Conservation (phyloP, 2,888 invertebrate species). For the Cheilosia scutellata region DNA sequence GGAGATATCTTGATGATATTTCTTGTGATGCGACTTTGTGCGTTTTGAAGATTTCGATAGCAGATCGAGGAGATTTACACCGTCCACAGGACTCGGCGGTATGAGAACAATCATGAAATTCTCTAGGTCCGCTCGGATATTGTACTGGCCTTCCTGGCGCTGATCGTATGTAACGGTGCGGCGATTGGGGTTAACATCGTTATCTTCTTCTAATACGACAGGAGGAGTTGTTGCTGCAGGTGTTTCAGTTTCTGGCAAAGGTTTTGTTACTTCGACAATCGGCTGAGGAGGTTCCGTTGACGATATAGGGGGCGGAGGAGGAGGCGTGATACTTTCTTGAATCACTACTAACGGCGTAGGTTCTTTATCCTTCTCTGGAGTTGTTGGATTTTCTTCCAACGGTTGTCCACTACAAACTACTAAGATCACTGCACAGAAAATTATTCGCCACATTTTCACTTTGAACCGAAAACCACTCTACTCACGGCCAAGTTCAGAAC, state of each 20-base stretch:
- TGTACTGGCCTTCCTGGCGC: slow-evolving; percentile 90
- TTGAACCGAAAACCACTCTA: slow-evolving; percentile 46
- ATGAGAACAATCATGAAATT: slow-evolving; percentile 90
- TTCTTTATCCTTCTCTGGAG: slow-evolving; percentile 59
- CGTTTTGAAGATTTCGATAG: slow-evolving; percentile 80
- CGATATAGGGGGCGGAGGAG: not conserved
- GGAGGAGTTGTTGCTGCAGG: slow-evolving; percentile 2
- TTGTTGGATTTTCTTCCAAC: slow-evolving; percentile 52
- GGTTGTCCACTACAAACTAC: slow-evolving; percentile 40
- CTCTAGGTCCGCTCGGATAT: slow-evolving; percentile 90
- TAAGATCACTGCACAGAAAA: slow-evolving; percentile 70
- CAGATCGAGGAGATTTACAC: slow-evolving; percentile 80
- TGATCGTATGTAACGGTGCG: slow-evolving; percentile 85
- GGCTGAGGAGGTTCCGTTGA: slow-evolving; percentile 43
- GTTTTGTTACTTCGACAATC: slow-evolving; percentile 51
- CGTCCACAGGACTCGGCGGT: slow-evolving; percentile 83
- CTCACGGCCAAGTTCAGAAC: slow-evolving; percentile 76
- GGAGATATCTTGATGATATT: slow-evolving; percentile 65
- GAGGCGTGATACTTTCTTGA: slow-evolving; percentile 47
- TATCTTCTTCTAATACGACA: slow-evolving; percentile 38
- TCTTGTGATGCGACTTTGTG: slow-evolving; percentile 74
- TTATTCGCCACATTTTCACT: slow-evolving; percentile 69
- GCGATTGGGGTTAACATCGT: slow-evolving; percentile 74
- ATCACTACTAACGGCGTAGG: slow-evolving; percentile 26
- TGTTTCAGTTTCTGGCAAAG: slow-evolving; percentile 44